These are phyloP conservation scores for Thumatha senex DNA, from an alignment of 2,888 invertebrate species.

Conservation along the genomic window DNA sequence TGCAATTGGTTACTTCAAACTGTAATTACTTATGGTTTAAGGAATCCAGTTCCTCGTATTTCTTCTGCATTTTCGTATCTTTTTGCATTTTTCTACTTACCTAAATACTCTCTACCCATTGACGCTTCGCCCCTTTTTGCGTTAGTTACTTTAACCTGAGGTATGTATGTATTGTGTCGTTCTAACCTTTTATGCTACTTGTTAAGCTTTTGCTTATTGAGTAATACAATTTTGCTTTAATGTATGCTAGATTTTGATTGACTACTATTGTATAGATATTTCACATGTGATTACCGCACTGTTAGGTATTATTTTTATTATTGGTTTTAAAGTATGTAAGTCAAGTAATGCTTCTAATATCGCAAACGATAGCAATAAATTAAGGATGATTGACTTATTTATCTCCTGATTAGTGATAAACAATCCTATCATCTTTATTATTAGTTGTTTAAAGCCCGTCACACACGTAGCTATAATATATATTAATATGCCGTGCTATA, in stretches of 20 bases:
- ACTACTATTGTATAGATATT: neutral
- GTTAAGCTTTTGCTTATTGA: slow-evolving; percentile 25
- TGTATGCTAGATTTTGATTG: slow-evolving; percentile 9
- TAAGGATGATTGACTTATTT: no score
- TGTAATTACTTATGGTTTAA: slow-evolving; percentile 83
- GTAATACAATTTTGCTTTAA: neutral
- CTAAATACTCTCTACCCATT: slow-evolving; percentile 35
- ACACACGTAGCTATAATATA: no score
- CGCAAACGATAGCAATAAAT: no score
- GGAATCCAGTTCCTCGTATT: slow-evolving; percentile 80
- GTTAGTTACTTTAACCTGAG: slow-evolving; percentile 41
- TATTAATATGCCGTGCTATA: no score
- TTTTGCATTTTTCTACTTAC: slow-evolving; percentile 25
- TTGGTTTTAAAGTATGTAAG: no score
- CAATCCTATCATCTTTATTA: no score
- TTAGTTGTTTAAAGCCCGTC: no score
- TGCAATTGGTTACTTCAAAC: slow-evolving; percentile 83
- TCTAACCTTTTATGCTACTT: slow-evolving; percentile 18
- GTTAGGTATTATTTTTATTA: no score
- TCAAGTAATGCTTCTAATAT: no score
- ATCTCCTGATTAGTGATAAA: no score
- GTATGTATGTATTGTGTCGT: slow-evolving; percentile 40
- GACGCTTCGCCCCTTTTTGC: slow-evolving; percentile 42
- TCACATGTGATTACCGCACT: no score
- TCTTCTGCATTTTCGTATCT: slow-evolving; percentile 63